A percentile compares a stretch with the other conserved stretches of the same genome.
phyloP scores from a whole-genome alignment of 2,797 vertebrate species.

The Catharus ustulatus region DNA sequence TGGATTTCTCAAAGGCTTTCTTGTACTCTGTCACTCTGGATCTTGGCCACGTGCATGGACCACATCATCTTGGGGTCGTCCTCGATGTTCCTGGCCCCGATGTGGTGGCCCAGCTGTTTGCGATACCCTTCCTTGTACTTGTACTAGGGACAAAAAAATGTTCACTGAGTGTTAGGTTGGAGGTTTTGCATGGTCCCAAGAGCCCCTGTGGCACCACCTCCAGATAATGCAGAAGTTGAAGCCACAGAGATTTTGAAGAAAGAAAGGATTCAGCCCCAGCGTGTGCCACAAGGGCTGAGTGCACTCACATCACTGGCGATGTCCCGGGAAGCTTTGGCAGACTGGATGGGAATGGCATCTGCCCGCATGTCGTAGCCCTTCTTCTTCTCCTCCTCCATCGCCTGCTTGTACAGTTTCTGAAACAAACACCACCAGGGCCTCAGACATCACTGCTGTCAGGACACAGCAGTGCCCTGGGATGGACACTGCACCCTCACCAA shows the following conservation, averaged over 20 bases:
- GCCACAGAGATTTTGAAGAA: too few relatives aligned
- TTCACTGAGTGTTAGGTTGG: too few relatives aligned
- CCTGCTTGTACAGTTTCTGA: constrained; percentile 43
- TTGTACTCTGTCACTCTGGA: not conserved
- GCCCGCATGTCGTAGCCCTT: constrained; percentile 83
- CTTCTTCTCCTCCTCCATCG: constrained; percentile 81
- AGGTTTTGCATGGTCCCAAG: too few relatives aligned
- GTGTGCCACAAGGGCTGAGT: accelerated
- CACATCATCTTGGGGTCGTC: constrained; percentile 89
- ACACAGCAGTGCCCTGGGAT: accelerated
- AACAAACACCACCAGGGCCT: not conserved
- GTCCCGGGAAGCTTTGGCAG: not conserved
- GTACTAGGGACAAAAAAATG: constrained; percentile 73
- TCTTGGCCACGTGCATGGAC: constrained; percentile 80
- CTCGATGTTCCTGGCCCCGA: constrained; percentile 84
- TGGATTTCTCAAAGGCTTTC: too few relatives aligned
- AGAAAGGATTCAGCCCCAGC: too few relatives aligned
- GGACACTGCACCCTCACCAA: accelerated
- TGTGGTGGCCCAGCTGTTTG: constrained; percentile 90
- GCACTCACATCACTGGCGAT: not conserved
- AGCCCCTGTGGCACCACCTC: too few relatives aligned
- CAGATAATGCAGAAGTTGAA: too few relatives aligned
- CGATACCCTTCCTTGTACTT: constrained; percentile 90
- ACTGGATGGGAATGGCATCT: constrained; percentile 81
- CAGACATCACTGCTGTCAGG: not conserved